These are phyloP conservation scores for Nycticorax nycticorax DNA, from an alignment of 2,113 vertebrate species.

Conservation along the genomic window DNA sequence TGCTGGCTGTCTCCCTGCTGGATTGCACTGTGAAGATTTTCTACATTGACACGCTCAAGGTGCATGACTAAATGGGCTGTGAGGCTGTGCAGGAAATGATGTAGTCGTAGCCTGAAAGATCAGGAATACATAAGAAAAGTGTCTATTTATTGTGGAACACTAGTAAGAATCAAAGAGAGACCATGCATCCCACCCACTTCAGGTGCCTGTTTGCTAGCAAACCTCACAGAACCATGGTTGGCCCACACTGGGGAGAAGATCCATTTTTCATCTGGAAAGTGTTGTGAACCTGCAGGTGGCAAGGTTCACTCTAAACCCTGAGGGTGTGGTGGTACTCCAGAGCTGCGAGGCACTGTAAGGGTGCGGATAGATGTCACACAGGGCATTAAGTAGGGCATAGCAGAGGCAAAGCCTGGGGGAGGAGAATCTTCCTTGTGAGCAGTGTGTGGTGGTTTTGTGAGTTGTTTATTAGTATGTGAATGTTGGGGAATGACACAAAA, in stretches of 20 bases:
- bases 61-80: not conserved
- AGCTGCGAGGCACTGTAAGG: not conserved
- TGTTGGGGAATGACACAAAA: not conserved
- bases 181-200: not conserved
- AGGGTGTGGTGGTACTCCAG: fast-evolving
- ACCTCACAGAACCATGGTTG: not conserved
- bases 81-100: not conserved
- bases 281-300: not conserved
- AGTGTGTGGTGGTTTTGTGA: not conserved
- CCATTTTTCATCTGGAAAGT: not conserved
- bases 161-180: not conserved
- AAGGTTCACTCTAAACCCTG: not conserved
- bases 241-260: not conserved
- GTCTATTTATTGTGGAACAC: fast-evolving
- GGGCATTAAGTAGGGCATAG: not conserved
- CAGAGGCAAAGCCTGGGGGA: not conserved
- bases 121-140: not conserved
- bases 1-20: constrained; percentile 89
- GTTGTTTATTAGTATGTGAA: not conserved
- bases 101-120: not conserved
- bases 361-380: fast-evolving
- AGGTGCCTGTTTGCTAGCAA: not conserved
- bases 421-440: not conserved
- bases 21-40: constrained; percentile 97
- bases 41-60: constrained; percentile 92